A percentile compares a stretch with the other conserved stretches of the same genome.
phyloP scores from a whole-genome alignment of 2,797 vertebrate species.

The Chiropotes sagulatus region DNA sequence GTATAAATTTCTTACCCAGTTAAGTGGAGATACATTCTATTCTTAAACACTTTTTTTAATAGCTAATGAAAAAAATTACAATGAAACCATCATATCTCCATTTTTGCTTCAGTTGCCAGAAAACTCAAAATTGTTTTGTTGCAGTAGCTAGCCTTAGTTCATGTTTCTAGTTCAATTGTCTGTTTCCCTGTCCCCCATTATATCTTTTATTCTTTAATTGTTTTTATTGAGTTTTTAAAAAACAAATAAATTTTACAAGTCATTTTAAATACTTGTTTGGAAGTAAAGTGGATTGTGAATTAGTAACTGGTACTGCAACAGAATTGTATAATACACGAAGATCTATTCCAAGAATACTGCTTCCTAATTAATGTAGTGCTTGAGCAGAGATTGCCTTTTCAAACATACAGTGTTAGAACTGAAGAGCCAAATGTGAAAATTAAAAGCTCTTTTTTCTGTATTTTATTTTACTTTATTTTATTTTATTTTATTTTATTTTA shows the following conservation, averaged over 20 bases:
- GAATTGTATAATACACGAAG: background rate
- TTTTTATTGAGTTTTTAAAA: conserved; percentile 3
- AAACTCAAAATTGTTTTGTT: background rate
- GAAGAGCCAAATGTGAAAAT: background rate
- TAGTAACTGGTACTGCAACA: background rate
- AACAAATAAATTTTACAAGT: background rate
- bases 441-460: background rate
- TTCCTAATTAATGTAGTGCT: background rate
- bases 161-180: background rate
- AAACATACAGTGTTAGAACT: background rate
- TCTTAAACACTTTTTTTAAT: background rate
- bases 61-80: background rate
- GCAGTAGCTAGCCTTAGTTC: background rate
- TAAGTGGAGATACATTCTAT: conserved; percentile 16
- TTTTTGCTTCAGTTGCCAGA: conserved; percentile 13
- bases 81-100: background rate
- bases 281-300: conserved; percentile 7
- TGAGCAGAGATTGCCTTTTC: background rate
- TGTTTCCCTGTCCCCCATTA: background rate
- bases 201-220: background rate
- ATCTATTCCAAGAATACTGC: background rate
- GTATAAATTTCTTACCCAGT: background rate
- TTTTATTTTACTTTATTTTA: background rate
- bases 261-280: background rate
- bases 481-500: background rate